Evolutionary conservation across 2,888 invertebrate species (phyloP).

Genomic region (Fragum sueziense): DNA sequence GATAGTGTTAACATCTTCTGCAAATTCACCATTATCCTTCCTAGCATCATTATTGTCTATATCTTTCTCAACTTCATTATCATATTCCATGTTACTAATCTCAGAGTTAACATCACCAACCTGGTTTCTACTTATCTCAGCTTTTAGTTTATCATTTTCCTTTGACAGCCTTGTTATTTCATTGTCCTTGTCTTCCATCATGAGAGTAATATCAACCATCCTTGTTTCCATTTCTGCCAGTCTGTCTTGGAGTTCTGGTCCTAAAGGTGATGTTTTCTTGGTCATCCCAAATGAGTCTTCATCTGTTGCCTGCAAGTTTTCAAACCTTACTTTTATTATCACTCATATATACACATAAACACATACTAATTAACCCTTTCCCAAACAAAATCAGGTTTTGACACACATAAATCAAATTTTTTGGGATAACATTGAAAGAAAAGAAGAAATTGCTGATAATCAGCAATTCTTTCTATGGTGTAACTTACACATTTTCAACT

Average conservation of each 20-base stretch:
- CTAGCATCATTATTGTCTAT: no score
- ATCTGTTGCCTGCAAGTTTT: background rate
- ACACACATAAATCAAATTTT: background rate
- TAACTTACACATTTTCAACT: background rate
- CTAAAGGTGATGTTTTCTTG: background rate
- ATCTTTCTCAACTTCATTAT: no score
- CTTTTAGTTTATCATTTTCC: background rate
- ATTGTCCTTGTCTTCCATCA: constrained; percentile 25
- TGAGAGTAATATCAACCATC: constrained; percentile 18
- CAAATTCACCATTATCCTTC: no score
- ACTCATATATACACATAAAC: no score
- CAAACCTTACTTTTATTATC: no score
- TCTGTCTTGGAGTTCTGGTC: background rate
- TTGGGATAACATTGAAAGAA: background rate
- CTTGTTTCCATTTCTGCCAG: constrained; percentile 22
- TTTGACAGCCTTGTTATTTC: constrained; percentile 35
- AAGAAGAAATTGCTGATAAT: background rate
- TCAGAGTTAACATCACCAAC: no score
- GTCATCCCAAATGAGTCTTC: background rate
- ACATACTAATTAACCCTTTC: background rate
- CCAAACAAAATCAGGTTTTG: background rate
- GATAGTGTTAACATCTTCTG: no score
- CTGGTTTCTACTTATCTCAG: no score
- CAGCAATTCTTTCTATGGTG: background rate
- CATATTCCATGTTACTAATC: background rate